phyloP scores from a whole-genome alignment of 2,113 vertebrate species.

The Rhadina sibilatrix region DNA sequence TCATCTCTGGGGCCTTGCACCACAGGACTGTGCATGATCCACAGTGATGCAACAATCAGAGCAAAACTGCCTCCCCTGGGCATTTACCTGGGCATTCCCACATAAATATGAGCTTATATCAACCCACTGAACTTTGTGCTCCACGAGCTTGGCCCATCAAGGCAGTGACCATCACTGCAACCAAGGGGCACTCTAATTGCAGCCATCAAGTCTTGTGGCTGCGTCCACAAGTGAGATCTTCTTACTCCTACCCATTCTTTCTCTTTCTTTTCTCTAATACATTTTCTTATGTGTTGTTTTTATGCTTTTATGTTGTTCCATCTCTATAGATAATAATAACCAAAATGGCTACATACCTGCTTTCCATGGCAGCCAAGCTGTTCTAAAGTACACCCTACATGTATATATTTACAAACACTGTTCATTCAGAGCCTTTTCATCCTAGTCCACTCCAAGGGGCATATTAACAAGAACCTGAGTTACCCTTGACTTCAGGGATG shows the following conservation, averaged over 20 bases:
- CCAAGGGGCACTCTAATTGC: fast-evolving
- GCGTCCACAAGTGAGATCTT: neutral
- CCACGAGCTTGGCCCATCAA: fast-evolving
- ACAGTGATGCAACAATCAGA: neutral
- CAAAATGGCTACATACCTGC: neutral
- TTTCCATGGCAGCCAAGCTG: neutral
- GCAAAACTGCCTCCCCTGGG: neutral
- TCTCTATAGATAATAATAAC: neutral
- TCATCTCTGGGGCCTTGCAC: neutral
- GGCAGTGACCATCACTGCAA: neutral
- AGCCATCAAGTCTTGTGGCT: neutral
- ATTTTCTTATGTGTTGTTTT: neutral
- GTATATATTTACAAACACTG: neutral
- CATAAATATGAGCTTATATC: neutral
- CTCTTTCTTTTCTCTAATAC: neutral
- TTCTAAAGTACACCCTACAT: neutral
- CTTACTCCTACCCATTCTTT: neutral
- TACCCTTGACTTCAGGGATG: too few relatives aligned
- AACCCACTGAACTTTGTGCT: too few relatives aligned
- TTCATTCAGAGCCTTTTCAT: neutral
- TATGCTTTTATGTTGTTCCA: neutral
- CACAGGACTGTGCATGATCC: too few relatives aligned
- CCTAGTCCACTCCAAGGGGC: neutral
- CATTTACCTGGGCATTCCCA: neutral
- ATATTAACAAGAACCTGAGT: neutral